phyloP scores from a whole-genome alignment of 2,888 invertebrate species.

The Cephus pygmeus region DNA sequence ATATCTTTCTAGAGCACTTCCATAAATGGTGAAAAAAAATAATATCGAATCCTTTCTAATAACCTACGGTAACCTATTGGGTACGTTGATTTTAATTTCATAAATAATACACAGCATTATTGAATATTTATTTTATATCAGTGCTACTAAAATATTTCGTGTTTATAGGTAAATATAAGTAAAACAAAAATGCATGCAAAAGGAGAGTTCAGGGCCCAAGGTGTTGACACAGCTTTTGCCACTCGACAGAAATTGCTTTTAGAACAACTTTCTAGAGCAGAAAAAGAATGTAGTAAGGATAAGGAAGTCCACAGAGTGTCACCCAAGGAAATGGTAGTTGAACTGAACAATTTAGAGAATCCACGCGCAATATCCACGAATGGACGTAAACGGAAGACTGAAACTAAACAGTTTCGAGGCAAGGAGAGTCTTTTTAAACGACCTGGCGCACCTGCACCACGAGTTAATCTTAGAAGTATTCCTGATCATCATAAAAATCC shows the following conservation, averaged over 20 bases:
- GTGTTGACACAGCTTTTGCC: conserved; percentile 62
- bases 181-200: conserved; percentile 1
- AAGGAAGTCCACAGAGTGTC: conserved; percentile 43
- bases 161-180: not conserved
- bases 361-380: conserved; percentile 51
- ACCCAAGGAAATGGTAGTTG: conserved; percentile 8
- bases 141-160: not conserved
- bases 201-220: conserved; percentile 34
- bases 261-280: conserved; percentile 75
- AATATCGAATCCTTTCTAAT: too few relatives aligned
- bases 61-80: not conserved
- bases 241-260: conserved; percentile 78
- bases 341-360: conserved; percentile 9
- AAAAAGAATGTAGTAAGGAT: conserved; percentile 68
- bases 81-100: not conserved
- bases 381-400: conserved; percentile 66
- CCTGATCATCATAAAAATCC: conserved; percentile 77
- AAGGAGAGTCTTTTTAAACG: conserved; percentile 85
- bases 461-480: conserved; percentile 62
- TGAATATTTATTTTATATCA: not conserved
- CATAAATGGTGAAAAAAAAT: not conserved
- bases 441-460: conserved; percentile 73
- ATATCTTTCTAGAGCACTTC: not conserved
- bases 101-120: not conserved
- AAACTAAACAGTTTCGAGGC: conserved; percentile 74